Evolutionary conservation across 2,797 vertebrate species (phyloP), one percentile per base, ranked within the genome.

Genomic region (Propithecus perrieri): DNA sequence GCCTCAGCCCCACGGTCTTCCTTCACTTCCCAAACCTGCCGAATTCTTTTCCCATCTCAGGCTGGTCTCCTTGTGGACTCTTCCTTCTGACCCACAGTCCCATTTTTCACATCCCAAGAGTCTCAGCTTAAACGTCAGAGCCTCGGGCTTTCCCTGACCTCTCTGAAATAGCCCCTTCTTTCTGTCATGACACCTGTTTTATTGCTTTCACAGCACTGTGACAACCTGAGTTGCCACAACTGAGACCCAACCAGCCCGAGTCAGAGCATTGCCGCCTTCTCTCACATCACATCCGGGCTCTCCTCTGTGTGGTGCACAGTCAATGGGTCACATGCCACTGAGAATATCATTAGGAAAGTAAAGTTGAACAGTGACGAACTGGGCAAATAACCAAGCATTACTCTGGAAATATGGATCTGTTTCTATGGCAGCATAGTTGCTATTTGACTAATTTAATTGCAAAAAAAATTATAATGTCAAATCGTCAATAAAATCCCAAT

Each of bases 401-500:
- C 67, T 4, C 0, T 65, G 48, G 72, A 92, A 87, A 85, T 69
- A 43, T 0, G 35, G 57, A 88, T 7, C 80, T 75, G 59, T 89
- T 95, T 89, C 71, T 86, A 48, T 75, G 61, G 84, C 67, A 88
- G 63, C 59, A 10, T 38, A 18, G 38, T 63, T 83, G 30, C 74
- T 67, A 1, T 55, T 72, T 24, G 43, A 89, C 55, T 89, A 57
- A 67, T 72, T 92, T 85, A 80, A 46, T 59, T 93, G 74, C 83
- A 43, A 86, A 86, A 78, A 9, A 88, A 86, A 78, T 87, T 78
- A 46, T 61, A 20, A 65, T 87, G 63, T 90, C 59, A 72, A 18
- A 53, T 81, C 71, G 94, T 80, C 57, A 43, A 3, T 85, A 89
- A 95, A 95, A 61, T 71, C 24, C 63, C 53, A 75, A 0, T 63